These are phyloP conservation scores for Tinea semifulvella DNA, from an alignment of 2,888 invertebrate genomes.

Conservation along the genomic window DNA sequence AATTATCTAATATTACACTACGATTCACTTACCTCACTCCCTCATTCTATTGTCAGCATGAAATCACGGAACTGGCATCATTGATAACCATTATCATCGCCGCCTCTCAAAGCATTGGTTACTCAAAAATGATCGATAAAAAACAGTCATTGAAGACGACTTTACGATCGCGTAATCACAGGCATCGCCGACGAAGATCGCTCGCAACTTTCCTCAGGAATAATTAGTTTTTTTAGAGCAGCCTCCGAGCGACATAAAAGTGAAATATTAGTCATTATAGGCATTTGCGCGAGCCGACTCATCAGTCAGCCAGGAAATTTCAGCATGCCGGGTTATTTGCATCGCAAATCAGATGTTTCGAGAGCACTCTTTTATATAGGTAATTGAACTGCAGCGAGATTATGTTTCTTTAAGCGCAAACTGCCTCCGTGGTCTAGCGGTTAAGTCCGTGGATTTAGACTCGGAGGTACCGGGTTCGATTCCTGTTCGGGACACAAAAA, in stretches of 20 bases:
- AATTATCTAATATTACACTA: background rate
- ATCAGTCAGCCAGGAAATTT: constrained; percentile 25
- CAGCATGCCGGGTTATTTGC: constrained; percentile 28
- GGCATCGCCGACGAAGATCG: constrained; percentile 22
- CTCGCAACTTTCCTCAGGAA: constrained; percentile 30
- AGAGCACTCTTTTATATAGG: constrained; percentile 20
- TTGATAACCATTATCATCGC: constrained; percentile 14
- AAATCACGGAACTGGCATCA: constrained; percentile 9
- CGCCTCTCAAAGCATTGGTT: constrained; percentile 18
- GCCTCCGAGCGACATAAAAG: constrained; percentile 34
- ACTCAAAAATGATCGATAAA: constrained; percentile 31
- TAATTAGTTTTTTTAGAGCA: constrained; percentile 35
- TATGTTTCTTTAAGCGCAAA: too few relatives aligned
- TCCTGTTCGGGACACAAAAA: too few relatives aligned
- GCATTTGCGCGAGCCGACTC: constrained; percentile 27
- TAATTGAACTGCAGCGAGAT: too few relatives aligned
- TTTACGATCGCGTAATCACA: constrained; percentile 41
- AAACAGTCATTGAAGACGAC: constrained; percentile 32
- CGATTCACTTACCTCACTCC: constrained; percentile 2
- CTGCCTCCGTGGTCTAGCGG: too few relatives aligned
- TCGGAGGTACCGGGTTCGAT: too few relatives aligned
- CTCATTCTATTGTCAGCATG: constrained; percentile 6
- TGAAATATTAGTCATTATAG: constrained; percentile 38
- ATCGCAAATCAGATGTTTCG: constrained; percentile 26
- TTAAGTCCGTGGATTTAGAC: too few relatives aligned